phyloP scores from a whole-genome alignment of 2,113 vertebrate genomes.

The Micronycteris hirsuta region DNA sequence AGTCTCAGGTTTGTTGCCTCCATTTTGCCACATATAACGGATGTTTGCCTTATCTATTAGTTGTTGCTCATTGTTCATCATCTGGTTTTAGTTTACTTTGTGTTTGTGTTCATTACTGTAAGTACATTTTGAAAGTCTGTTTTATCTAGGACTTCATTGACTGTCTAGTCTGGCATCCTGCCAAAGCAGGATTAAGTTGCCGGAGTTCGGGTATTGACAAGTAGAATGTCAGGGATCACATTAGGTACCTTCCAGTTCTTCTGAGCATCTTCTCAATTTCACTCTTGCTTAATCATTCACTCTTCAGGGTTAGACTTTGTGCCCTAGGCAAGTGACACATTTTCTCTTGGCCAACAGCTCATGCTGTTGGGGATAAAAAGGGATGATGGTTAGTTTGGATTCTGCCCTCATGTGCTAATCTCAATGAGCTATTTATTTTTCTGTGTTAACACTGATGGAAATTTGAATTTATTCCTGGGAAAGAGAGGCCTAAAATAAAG shows the following conservation, averaged over 20 bases:
- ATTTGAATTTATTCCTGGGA: constrained; percentile 8
- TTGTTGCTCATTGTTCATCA: not conserved
- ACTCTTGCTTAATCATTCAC: not conserved
- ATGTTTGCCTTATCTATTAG: not conserved
- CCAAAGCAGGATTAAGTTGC: not conserved
- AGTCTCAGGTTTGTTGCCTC: not conserved
- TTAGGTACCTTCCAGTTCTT: not conserved
- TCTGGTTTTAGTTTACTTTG: not conserved
- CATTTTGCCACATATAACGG: not conserved
- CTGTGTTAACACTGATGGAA: not conserved
- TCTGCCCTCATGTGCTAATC: not conserved
- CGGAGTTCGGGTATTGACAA: not conserved
- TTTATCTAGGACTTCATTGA: constrained; percentile 8
- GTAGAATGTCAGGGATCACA: not conserved
- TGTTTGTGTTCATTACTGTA: not conserved
- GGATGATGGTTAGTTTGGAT: not conserved
- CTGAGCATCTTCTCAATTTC: not conserved
- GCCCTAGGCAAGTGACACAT: not conserved
- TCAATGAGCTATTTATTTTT: constrained; percentile 4
- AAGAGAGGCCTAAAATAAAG: constrained; percentile 2
- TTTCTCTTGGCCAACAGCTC: not conserved
- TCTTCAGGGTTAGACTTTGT: constrained; percentile 17
- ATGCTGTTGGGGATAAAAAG: constrained; percentile 4
- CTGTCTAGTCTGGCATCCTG: not conserved
- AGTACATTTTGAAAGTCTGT: not conserved